These are phyloP conservation scores for Silurus lanzhouensis DNA, from an alignment of 2,797 vertebrate species.

Conservation along the genomic window DNA sequence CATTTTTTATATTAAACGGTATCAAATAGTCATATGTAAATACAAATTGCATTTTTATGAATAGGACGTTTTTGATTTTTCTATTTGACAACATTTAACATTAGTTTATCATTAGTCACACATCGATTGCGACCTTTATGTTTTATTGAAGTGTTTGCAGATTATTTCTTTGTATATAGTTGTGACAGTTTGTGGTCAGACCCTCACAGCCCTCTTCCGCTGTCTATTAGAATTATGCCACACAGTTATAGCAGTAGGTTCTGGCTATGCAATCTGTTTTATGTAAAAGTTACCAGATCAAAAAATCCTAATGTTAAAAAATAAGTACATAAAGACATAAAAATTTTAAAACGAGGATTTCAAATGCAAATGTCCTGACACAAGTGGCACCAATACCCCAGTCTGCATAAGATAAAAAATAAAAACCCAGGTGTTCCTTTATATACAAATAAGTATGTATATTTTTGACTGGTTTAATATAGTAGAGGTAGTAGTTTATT, in stretches of 20 bases:
- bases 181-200: not conserved
- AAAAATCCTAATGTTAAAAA: not conserved
- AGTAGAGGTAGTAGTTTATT: not conserved
- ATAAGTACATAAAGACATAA: not conserved
- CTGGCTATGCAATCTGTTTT: not conserved
- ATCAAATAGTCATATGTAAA: not conserved
- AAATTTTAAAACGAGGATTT: conserved; percentile 7
- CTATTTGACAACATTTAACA: not conserved
- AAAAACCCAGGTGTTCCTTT: not conserved
- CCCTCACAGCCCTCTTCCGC: not conserved
- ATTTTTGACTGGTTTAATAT: no score
- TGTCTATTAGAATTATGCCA: not conserved
- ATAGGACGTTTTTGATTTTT: not conserved
- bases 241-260: not conserved
- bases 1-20: no score
- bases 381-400: not conserved
- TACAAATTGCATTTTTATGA: not conserved
- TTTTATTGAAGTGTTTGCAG: not conserved
- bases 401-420: not conserved
- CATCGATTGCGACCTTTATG: not conserved
- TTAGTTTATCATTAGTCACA: not conserved
- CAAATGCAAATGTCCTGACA: not conserved
- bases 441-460: no score
- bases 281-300: not conserved
- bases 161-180: not conserved